Conservation (phyloP, 1,140 invertebrate genomes). For the Sinonovacula constricta region DNA sequence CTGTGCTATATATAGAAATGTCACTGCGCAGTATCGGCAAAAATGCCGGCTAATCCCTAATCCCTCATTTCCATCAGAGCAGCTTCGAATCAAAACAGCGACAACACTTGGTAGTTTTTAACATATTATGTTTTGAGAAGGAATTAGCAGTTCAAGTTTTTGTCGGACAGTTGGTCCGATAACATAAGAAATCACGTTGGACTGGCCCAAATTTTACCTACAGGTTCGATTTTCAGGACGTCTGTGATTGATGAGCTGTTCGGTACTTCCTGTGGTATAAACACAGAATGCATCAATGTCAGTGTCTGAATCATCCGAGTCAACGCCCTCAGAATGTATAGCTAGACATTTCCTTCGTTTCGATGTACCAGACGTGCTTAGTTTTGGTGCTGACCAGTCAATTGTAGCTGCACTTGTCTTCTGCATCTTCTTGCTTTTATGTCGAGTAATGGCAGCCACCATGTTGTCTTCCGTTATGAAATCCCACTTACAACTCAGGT, state of each 20-base stretch:
- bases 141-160: too few species aligned
- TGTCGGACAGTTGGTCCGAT: too few species aligned
- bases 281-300: constrained; percentile 17
- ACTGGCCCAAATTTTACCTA: too few species aligned
- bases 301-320: constrained; percentile 10
- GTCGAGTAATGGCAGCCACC: neutral
- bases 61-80: too few species aligned
- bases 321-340: neutral
- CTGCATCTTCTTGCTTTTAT: neutral
- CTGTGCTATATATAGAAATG: too few species aligned
- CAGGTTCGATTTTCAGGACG: too few species aligned
- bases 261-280: constrained; percentile 12
- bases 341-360: neutral
- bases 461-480: constrained; percentile 14
- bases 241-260: constrained; percentile 1
- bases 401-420: neutral
- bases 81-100: too few species aligned
- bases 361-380: constrained; percentile 9
- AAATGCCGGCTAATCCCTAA: too few species aligned
- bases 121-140: too few species aligned
- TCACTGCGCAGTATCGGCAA: too few species aligned
- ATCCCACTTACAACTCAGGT: constrained; percentile 17
- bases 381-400: neutral
- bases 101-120: too few species aligned
- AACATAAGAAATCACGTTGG: too few species aligned